Conservation (phyloP, 2,113 vertebrate species). For the Tetrax tetrax region DNA sequence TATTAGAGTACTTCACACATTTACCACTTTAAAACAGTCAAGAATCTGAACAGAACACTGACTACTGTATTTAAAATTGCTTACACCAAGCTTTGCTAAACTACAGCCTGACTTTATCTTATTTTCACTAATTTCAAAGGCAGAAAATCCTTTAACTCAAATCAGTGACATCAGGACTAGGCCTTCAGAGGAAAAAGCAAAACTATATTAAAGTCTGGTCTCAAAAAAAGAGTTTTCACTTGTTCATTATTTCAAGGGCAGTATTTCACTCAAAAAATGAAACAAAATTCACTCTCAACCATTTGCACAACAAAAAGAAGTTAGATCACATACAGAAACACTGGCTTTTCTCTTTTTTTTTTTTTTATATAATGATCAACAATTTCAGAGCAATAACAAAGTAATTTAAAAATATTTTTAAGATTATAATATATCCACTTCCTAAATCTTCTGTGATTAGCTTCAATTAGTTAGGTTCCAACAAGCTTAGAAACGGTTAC, state of each 20-base stretch:
- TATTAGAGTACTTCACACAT: background rate
- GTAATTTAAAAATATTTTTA: background rate
- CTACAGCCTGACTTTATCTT: background rate
- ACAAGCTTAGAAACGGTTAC: background rate
- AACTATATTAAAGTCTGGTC: slow-evolving; percentile 22
- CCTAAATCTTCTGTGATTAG: background rate
- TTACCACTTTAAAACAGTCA: background rate
- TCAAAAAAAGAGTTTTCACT: slow-evolving; percentile 30
- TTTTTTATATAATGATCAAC: background rate
- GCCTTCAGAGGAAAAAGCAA: background rate
- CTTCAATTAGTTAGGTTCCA: background rate
- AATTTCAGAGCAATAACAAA: slow-evolving; percentile 10
- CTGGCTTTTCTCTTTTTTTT: slow-evolving; percentile 12
- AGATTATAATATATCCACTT: background rate
- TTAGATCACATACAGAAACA: background rate
- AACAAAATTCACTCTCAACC: background rate
- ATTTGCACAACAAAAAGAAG: slow-evolving; percentile 38
- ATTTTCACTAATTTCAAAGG: background rate
- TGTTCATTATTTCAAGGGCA: slow-evolving; percentile 19
- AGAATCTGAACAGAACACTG: background rate
- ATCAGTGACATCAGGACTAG: background rate
- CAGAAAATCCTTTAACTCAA: background rate
- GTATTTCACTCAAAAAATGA: slow-evolving; percentile 19
- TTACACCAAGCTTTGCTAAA: background rate
- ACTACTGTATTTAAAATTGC: background rate